Evolutionary conservation across 2,797 vertebrate species (phyloP).

Genomic region (Fistularia tabacaria): DNA sequence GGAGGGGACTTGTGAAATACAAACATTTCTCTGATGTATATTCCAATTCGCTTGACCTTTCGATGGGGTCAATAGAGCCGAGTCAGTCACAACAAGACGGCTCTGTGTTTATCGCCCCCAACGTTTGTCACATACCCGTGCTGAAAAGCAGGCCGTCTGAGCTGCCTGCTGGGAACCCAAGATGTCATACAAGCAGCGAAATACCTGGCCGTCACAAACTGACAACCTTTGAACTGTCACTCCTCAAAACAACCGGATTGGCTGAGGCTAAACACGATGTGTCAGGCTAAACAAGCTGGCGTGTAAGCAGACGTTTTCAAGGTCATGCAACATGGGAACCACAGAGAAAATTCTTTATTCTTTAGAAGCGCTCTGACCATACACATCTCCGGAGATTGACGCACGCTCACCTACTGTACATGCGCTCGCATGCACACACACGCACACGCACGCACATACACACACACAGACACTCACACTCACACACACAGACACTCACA

Average conservation of each 20-base stretch:
- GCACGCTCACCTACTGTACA: conserved; percentile 32
- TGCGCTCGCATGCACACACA: conserved; percentile 13
- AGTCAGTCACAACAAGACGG: conserved; percentile 40
- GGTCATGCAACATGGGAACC: conserved; percentile 59
- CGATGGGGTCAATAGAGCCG: conserved; percentile 43
- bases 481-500: conserved; percentile 31
- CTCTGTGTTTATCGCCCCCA: conserved; percentile 37
- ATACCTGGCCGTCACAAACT: conserved; percentile 56
- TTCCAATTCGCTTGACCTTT: conserved; percentile 64
- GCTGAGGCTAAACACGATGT: conserved; percentile 47
- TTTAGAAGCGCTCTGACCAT: conserved; percentile 52
- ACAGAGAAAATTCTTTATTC: conserved; percentile 33
- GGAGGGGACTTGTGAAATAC: conserved; percentile 53
- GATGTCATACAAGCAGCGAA: conserved; percentile 52
- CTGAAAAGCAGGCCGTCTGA: conserved; percentile 49
- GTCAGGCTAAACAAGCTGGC: conserved; percentile 59
- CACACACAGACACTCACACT: conserved; percentile 26
- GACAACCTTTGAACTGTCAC: conserved; percentile 73
- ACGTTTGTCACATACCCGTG: conserved; percentile 47
- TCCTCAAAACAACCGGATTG: conserved; percentile 28
- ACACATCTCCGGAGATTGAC: conserved; percentile 26
- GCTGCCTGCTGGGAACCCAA: conserved; percentile 62
- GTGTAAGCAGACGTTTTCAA: conserved; percentile 60
- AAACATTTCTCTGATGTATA: conserved; percentile 56
- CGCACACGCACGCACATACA: conserved; percentile 17